Base-by-base conservation (phyloP, 1,140 invertebrate species). In the Lethrus apterus region DNA sequence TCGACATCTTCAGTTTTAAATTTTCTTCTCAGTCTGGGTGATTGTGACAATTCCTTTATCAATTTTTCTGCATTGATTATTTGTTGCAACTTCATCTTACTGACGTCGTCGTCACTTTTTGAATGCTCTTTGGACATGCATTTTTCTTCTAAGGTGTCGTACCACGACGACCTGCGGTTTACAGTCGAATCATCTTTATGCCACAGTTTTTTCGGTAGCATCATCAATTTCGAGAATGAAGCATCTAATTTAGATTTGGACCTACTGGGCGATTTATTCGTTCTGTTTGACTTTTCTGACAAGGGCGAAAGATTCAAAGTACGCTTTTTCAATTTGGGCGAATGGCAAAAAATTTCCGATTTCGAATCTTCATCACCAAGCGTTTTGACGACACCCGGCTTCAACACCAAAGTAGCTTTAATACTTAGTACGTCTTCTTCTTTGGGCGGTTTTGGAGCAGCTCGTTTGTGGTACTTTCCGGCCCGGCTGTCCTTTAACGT, bases 381-480 rank as follows among this genome's bases (percentile, higher is more conserved):
- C 9, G 58, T 48, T 50, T 59, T 60, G 1, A 67, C 46, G 1
- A 64, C 46, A 15, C 65, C 65, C 8, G 63, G 63, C 54, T 62
- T 62, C 29, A 67, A 36, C 11, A 63, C 51, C 15, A 67, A 40
- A 2, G 58, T 67, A 17, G 63, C 65, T 55, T 60, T 67, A 7
- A 67, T 62, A 14, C 46, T 34, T 20, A 30, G 19, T 8, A 3
- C 9, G 10, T 9, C 11, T 2, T 18, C 14, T 23, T 15, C 7
- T 9, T 9, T 14, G 30, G 65, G 63, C 8, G 65, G 63, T 26
- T 44, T 42, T 10, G 65, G 65, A 5, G 65, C 65, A 11, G 44
- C 21, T 49, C 54, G 59, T 53, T 67, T 67, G 21, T 64, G 53
- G 36, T 67, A 67, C 51, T 58, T 64, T n/a, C 65, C 65, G 13